A percentile compares a stretch with the other conserved stretches of the same genome.
phyloP scores from a whole-genome alignment of 2,113 vertebrate species.

The Oxyura jamaicensis region DNA sequence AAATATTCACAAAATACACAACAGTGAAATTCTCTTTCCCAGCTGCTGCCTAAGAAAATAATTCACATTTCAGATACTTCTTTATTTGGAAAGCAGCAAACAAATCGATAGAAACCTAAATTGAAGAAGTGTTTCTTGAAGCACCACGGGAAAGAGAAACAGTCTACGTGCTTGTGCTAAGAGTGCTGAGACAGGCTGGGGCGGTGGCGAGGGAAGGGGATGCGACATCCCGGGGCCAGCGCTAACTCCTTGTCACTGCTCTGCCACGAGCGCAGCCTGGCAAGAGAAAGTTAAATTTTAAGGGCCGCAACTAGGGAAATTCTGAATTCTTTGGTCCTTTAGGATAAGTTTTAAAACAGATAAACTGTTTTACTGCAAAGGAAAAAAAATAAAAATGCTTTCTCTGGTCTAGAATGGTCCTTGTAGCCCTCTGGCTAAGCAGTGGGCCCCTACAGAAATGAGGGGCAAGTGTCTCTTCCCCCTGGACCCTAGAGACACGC shows the following conservation, averaged over 20 bases:
- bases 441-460: background rate
- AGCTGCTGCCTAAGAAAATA: slow-evolving; percentile 50
- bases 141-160: slow-evolving; percentile 57
- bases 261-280: background rate
- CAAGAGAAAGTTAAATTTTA: background rate
- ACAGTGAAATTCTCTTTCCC: slow-evolving; percentile 33
- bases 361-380: slow-evolving; percentile 38
- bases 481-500: background rate
- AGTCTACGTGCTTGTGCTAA: slow-evolving; percentile 17
- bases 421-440: background rate
- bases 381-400: background rate
- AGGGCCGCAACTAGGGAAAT: background rate
- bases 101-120: slow-evolving; percentile 56
- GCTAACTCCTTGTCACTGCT: slow-evolving; percentile 32
- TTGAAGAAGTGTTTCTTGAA: slow-evolving; percentile 46
- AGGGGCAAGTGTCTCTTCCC: background rate
- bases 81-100: slow-evolving; percentile 39
- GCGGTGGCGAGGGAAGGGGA: background rate
- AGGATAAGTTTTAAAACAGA: slow-evolving; percentile 40
- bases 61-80: slow-evolving; percentile 62
- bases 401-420: slow-evolving; percentile 32
- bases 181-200: background rate
- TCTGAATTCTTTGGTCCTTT: slow-evolving; percentile 73
- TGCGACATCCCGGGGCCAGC: background rate
- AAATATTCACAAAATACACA: slow-evolving; percentile 1